Base-by-base conservation (phyloP, 2,797 vertebrate genomes). In the Crocidura indochinensis region DNA sequence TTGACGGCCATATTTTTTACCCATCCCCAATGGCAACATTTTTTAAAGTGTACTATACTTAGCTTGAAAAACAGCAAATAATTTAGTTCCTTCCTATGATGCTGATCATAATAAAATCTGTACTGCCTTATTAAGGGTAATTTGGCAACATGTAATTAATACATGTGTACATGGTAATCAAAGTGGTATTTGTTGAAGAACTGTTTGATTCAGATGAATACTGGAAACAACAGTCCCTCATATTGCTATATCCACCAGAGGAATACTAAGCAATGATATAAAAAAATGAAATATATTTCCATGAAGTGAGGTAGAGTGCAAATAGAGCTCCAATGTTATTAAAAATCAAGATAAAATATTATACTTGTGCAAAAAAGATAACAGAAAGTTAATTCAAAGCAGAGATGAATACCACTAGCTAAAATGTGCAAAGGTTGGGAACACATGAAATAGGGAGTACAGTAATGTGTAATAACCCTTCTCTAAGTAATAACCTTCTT, bases 221-320 rank as follows among this genome's bases (percentile, higher is more conserved):
- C 19, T 75, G 27, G 6, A 31, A 78, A 12, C 29, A 69, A 56
- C 6, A 68, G 22, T 60, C 14, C 17, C 3, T 60, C 17, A 60
- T 6, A 60, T 60, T 6, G 3, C 31, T 62, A 29, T 51, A 81
- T 7, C 31, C 75, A 75, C 6, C 1, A 44, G 22, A 20, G 46
- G 80, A 62, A 10, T 56, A 65, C 38, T 53, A 65, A 84, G 44
- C 22, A 51, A 14, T 73, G 2, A 6, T 53, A 1, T 24, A 2
- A 75, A 77, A n/a, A 17, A 84, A 88, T 38, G 20, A 56, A 88
- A 8, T 27, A 88, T 83, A 82, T 53, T 46, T 29, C 24, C 26
- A 15, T 27, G 6, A 81, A 90, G 49, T 76, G 73, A 81, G 24
- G 27, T 17, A 14, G 27, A 71, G 17, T 11, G 2, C 26, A 73